Evolutionary conservation across 2,888 invertebrate species (phyloP), one percentile per base, ranked within the genome.

Genomic region (Trissolcus japonicus): DNA sequence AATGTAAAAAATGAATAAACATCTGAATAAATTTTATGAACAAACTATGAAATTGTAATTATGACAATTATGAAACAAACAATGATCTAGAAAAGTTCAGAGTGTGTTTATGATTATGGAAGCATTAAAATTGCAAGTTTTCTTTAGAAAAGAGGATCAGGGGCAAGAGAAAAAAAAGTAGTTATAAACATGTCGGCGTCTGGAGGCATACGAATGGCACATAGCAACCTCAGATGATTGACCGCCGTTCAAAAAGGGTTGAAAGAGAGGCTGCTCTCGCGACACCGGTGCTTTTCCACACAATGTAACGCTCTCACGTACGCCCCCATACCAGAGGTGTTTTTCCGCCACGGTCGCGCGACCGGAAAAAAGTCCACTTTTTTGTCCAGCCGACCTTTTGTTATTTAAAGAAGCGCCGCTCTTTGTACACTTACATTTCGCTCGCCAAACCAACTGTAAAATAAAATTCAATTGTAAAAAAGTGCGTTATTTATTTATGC

Each of bases 201-300:
- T 53, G 43, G 57, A 57, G 57, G 13, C 14, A 54, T 55, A 56
- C 59, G 41, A 63, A 65, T 46, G 54, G 65, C 54, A 48, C 60
- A 60, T 25, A 40, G 53, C 25, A 63, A 50, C 25, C 78, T 74
- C 78, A 80, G 82, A 81, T 80, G 81, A 82, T 81, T 82, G 81
- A 82, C 81, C 80, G 80, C 79, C 69, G 66, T 69, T 61, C 50
- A 35, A 66, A 72, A 72, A 59, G 73, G 68, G 76, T 57, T 63
- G 62, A 72, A 68, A 72, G 66, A 69, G 65, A 69, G 56, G 25
- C 61, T 54, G 71, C 40, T 67, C 69, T 54, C 54, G 56, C 61
- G 29, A 60, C 35, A 57, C 19, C 48, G 51, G 50, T 50, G 48
- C 46, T 51, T 51, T 51, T 16, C 51, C 19, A 51, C 51, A 46